These are phyloP conservation scores for Sinocyclocheilus rhinocerous DNA, from an alignment of 2,113 vertebrate species.

Conservation along the genomic window DNA sequence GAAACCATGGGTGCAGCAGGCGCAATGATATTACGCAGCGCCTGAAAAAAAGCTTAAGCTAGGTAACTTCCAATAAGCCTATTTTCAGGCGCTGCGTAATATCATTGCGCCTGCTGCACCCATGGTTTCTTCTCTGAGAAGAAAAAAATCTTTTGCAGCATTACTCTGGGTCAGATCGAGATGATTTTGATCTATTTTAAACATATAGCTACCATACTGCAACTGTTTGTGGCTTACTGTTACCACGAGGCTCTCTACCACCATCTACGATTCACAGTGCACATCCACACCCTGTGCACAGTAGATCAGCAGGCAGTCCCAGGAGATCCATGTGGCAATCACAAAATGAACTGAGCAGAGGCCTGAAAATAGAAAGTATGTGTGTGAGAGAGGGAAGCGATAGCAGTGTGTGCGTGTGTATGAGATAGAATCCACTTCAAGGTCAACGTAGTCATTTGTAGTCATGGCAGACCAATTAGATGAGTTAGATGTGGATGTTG, in stretches of 20 bases:
- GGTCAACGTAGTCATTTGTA: conserved; percentile 47
- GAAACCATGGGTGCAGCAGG: too few relatives aligned
- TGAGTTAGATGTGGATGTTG: conserved; percentile 37
- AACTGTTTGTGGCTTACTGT: conserved; percentile 1
- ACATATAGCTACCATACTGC: neutral
- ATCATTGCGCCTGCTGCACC: too few relatives aligned
- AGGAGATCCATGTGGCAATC: conserved; percentile 51
- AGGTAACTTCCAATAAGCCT: too few relatives aligned
- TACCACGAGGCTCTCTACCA: neutral
- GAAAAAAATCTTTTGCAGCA: too few relatives aligned
- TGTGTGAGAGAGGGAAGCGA: neutral
- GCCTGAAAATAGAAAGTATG: conserved; percentile 47
- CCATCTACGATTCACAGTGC: conserved; percentile 39
- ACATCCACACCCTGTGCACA: conserved; percentile 38
- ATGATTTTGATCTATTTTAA: neutral
- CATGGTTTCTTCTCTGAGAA: too few relatives aligned
- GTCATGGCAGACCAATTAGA: conserved; percentile 50
- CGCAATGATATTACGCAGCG: too few relatives aligned
- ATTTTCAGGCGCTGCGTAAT: too few relatives aligned
- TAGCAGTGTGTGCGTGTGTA: neutral
- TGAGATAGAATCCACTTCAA: conserved; percentile 43
- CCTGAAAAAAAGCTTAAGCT: too few relatives aligned
- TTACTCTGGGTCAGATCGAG: neutral
- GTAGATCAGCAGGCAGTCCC: conserved; percentile 45
- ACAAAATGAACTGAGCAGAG: conserved; percentile 45